These are phyloP conservation scores for Rafetus swinhoei DNA, from an alignment of 2,113 vertebrate genomes.

Conservation along the genomic window DNA sequence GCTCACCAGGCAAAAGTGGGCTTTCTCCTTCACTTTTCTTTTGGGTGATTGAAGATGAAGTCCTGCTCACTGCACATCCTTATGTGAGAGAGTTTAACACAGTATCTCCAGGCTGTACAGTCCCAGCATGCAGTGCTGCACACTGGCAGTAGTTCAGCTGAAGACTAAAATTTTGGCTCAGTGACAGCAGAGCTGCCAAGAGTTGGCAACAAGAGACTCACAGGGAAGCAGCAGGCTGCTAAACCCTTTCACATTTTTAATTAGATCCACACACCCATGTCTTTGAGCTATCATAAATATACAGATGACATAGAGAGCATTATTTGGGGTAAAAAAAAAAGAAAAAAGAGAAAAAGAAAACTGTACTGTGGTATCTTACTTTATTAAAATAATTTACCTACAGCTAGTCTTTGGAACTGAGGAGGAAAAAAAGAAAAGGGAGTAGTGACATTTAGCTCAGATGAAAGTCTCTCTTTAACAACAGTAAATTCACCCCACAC, in stretches of 20 bases:
- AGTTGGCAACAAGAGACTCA: conserved; percentile 92
- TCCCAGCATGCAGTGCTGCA: conserved; percentile 90
- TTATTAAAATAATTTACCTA: conserved; percentile 79
- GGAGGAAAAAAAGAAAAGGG: accelerated
- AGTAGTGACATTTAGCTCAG: conserved; percentile 17
- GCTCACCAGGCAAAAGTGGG: conserved; percentile 51
- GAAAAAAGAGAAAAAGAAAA: conserved; percentile 46
- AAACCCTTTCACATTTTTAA: conserved; percentile 99
- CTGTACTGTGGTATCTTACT: conserved; percentile 66
- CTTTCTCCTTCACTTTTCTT: conserved; percentile 54
- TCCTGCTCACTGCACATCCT: conserved; percentile 67
- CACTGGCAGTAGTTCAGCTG: conserved; percentile 93
- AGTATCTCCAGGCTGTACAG: conserved; percentile 75
- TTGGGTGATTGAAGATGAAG: conserved; percentile 46
- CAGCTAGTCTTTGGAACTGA: conserved; percentile 56
- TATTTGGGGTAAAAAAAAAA: conserved; percentile 81
- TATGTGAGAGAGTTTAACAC: conserved; percentile 65
- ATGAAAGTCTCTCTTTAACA: neutral
- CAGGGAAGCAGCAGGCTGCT: conserved; percentile 94
- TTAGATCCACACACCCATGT: conserved; percentile 99
- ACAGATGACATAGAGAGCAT: conserved; percentile 91
- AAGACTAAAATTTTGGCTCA: conserved; percentile 98
- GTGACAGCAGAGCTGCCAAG: conserved; percentile 96
- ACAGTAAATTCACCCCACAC: conserved; percentile 21
- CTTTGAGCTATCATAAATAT: conserved; percentile 98